These are phyloP conservation scores for Elanoides forficatus DNA, from an alignment of 2,113 vertebrate genomes.

Conservation along the genomic window DNA sequence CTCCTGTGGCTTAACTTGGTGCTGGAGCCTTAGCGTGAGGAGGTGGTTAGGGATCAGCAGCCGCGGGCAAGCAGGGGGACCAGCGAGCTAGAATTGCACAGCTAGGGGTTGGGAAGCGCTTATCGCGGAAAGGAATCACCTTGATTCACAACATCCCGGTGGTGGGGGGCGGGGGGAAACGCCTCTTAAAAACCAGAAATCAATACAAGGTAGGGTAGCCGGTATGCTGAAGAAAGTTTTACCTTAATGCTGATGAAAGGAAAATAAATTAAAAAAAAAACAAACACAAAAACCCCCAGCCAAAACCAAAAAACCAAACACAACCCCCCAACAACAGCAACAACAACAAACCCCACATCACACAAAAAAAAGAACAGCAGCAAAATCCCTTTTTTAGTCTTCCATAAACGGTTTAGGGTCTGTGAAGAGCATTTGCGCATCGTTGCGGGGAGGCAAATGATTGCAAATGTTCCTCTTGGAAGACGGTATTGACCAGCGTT, in stretches of 20 bases:
- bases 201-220: background rate
- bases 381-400: background rate
- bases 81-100: background rate
- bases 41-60: background rate
- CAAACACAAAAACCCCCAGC: no score
- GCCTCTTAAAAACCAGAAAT: background rate
- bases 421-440: background rate
- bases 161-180: fast-evolving
- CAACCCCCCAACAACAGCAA: no score
- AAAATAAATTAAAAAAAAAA: background rate
- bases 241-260: background rate
- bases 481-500: background rate
- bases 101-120: background rate
- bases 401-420: background rate
- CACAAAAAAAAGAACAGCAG: background rate
- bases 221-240: background rate
- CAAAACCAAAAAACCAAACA: background rate
- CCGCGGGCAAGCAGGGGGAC: background rate
- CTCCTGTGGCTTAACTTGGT: background rate
- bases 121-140: background rate
- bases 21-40: background rate
- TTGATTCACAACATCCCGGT: background rate
- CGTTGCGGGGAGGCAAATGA: background rate
- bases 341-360: background rate
- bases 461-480: background rate